Evolutionary conservation across 2,797 vertebrate genomes (phyloP), one percentile per base, ranked within the genome.

Genomic region (Oreochromis mossambicus): DNA sequence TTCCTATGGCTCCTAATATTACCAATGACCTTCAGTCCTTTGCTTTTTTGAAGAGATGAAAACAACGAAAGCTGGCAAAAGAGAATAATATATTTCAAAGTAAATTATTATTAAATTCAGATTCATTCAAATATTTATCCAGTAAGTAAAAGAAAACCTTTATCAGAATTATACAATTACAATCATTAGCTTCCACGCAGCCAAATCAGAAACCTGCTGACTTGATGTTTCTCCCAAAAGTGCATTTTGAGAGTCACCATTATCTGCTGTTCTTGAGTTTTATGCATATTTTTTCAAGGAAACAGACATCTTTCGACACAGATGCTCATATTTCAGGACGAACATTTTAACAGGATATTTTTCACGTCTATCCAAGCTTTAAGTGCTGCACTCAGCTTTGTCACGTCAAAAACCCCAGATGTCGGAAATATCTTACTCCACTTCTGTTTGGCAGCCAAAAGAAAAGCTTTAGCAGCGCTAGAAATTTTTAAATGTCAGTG

Each of bases 111-210:
- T 48, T 29, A 48, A 29, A 32, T 29, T 48, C 24, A 48, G 9
- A 32, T 73, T 48, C 15, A 48, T 29, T 48, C 4, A 48, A 48
- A 73, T 48, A 29, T 19, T 48, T 26, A 48, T 17, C 68, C 0
- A 73, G 24, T 12, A 26, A 12, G 68, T 48, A 41, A 73, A 73
- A 73, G 24, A 26, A 7, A 46, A 29, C 9, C 46, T 29, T 46
- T 17, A 70, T 17, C 38, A 46, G 38, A 21, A 15, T 70, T 43
- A 24, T 15, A 26, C 38, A 70, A 2, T 43, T 43, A 1, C 21
- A 17, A 17, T 17, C 0, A 9, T 43, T 43, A 26, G 13, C 0
- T 43, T 43, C 63, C 21, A 46, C 4, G 2, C 5, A 70, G 10
- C 6, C 24, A 73, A 29, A 32, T 48, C 26, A 73, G 15, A 29